These are phyloP conservation scores for Pteronotus mesoamericanus DNA, from an alignment of 2,797 vertebrate genomes.

Conservation along the genomic window DNA sequence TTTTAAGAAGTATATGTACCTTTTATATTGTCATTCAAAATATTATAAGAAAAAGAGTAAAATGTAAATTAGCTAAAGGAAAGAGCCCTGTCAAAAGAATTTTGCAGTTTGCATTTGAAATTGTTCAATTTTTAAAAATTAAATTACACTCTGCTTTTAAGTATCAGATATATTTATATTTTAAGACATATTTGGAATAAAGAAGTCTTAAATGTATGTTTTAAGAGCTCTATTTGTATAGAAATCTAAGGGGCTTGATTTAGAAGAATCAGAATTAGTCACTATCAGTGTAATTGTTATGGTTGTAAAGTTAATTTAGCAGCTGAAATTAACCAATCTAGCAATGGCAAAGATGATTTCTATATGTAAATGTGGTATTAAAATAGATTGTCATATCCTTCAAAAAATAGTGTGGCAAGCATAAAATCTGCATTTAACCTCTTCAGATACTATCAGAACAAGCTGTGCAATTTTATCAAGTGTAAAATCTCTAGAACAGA, in stretches of 20 bases:
- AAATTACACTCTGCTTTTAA: neutral
- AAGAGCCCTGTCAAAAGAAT: neutral
- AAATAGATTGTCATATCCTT: constrained; percentile 56
- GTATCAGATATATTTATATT: constrained; percentile 9
- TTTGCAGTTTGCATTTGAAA: neutral
- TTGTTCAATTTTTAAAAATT: neutral
- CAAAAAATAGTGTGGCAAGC: neutral
- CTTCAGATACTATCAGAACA: neutral
- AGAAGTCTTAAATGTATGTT: neutral
- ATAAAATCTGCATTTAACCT: constrained; percentile 49
- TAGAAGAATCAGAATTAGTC: constrained; percentile 61
- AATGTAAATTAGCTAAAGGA: neutral
- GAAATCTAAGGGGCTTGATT: constrained; percentile 38
- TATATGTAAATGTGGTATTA: constrained; percentile 61
- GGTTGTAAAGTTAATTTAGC: constrained; percentile 57
- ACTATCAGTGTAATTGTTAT: constrained; percentile 42
- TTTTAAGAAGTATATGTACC: neutral
- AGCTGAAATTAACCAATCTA: constrained; percentile 65
- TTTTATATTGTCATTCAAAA: neutral
- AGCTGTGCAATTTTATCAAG: neutral
- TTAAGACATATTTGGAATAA: neutral
- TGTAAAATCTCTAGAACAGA: neutral
- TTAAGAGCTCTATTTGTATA: constrained; percentile 16
- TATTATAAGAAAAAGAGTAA: neutral
- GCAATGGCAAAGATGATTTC: constrained; percentile 48